phyloP scores from a whole-genome alignment of 2,797 vertebrate species.

The Siniperca scherzeri region DNA sequence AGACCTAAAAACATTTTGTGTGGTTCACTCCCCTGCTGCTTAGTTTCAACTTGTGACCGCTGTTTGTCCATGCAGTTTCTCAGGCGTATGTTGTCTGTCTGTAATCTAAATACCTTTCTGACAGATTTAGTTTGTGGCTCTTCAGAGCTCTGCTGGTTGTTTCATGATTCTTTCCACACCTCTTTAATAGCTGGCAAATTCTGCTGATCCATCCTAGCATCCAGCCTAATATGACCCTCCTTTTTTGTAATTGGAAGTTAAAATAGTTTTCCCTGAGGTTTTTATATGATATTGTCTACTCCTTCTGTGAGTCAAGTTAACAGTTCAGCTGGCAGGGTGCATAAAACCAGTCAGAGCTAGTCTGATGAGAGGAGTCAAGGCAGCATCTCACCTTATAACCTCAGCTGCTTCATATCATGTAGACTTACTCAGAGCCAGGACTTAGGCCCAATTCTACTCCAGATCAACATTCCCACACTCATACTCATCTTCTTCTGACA shows the following conservation, averaged over 20 bases:
- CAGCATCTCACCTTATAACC: slow-evolving; percentile 43
- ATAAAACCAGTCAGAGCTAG: slow-evolving; percentile 48
- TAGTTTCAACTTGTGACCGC: not conserved
- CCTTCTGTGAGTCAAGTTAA: slow-evolving; percentile 17
- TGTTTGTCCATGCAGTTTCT: no score
- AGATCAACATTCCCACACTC: slow-evolving; percentile 54
- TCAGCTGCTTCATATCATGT: slow-evolving; percentile 39
- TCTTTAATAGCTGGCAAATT: slow-evolving; percentile 9
- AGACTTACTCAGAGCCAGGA: slow-evolving; percentile 40
- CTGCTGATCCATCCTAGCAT: slow-evolving; percentile 3
- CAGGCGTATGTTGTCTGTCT: not conserved
- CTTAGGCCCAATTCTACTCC: slow-evolving; percentile 14
- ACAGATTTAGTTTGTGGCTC: not conserved
- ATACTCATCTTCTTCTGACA: slow-evolving; percentile 52
- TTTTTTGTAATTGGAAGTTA: slow-evolving; percentile 3
- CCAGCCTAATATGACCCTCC: not conserved
- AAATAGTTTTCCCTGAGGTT: slow-evolving; percentile 34
- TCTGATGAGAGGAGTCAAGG: slow-evolving; percentile 32
- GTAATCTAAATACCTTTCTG: not conserved
- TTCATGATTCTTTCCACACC: not conserved
- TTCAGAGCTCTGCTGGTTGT: slow-evolving; percentile 9
- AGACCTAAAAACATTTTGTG: not conserved
- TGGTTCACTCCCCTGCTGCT: no score
- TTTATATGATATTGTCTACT: not conserved
- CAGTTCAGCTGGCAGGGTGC: slow-evolving; percentile 7